Percentiles rank a stretch among this genome's conserved stretches.
Evolutionary conservation across 2,888 invertebrate species (phyloP).

Genomic region (Adineta ricciae): DNA sequence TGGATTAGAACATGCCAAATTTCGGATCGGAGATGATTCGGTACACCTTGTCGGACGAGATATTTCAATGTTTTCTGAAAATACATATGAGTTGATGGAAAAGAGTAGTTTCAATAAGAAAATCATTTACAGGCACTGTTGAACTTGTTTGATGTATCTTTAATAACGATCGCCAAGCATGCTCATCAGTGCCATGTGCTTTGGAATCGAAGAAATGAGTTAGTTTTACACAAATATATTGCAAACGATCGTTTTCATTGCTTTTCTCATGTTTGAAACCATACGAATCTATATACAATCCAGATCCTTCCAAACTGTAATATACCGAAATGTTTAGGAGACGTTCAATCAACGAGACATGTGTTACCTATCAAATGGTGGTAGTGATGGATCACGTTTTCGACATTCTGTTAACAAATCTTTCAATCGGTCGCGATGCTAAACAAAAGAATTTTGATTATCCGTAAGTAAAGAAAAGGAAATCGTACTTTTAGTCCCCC

Average conservation of each 20-base stretch:
- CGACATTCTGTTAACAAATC: constrained; percentile 51
- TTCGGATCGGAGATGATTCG: constrained; percentile 48
- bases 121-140: background rate
- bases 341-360: constrained; percentile 3
- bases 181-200: constrained; percentile 44
- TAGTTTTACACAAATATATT: constrained; percentile 54
- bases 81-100: constrained; percentile 18
- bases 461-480: too few relatives aligned
- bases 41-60: constrained; percentile 52
- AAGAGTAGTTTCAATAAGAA: background rate
- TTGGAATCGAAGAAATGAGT: constrained; percentile 49
- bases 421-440: constrained; percentile 52
- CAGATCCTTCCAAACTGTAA: constrained; percentile 43
- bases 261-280: constrained; percentile 53
- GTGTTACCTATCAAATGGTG: constrained; percentile 51
- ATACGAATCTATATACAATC: constrained; percentile 53
- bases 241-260: constrained; percentile 50
- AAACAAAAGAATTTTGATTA: constrained; percentile 24
- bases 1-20: constrained; percentile 52
- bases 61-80: constrained; percentile 48
- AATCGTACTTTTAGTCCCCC: constrained; percentile 6
- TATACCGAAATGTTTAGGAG: constrained; percentile 10
- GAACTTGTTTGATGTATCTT: constrained; percentile 9
- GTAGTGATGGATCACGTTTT: constrained; percentile 52
- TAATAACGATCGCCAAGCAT: constrained; percentile 40